Conservation (phyloP, 2,888 invertebrate genomes). For the Scotopteryx bipunctaria region DNA sequence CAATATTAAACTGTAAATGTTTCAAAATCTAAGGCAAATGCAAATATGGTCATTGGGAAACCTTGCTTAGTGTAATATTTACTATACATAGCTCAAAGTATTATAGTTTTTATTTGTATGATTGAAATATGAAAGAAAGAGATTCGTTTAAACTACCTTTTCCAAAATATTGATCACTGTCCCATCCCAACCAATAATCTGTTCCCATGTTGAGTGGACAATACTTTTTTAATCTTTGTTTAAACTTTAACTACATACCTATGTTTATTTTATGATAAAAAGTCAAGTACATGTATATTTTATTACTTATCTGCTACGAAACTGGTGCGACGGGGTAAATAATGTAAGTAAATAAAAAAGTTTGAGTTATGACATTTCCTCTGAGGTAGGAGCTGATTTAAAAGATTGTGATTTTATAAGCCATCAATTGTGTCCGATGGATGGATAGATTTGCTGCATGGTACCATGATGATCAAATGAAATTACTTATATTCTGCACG, state of each 20-base stretch:
- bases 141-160: no score
- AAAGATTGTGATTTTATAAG: constrained; percentile 53
- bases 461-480: constrained; percentile 57
- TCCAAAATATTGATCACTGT: not conserved
- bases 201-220: no score
- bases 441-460: constrained; percentile 72
- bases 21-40: no score
- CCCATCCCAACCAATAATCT: no score
- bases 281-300: constrained; percentile 52
- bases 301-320: constrained; percentile 63
- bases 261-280: constrained; percentile 16
- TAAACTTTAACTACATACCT: no score
- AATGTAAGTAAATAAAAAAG: constrained; percentile 78
- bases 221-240: no score
- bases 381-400: constrained; percentile 58
- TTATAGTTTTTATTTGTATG: no score
- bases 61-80: no score
- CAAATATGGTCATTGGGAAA: no score
- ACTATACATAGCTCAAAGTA: no score
- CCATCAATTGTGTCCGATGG: constrained; percentile 72
- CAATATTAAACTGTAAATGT: not conserved
- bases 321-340: constrained; percentile 74
- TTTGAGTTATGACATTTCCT: constrained; percentile 64
- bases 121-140: no score
- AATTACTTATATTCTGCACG: constrained; percentile 58